Evolutionary conservation across 2,888 invertebrate species (phyloP), one percentile per base, ranked within the genome.

Genomic region (Yponomeuta cagnagella): DNA sequence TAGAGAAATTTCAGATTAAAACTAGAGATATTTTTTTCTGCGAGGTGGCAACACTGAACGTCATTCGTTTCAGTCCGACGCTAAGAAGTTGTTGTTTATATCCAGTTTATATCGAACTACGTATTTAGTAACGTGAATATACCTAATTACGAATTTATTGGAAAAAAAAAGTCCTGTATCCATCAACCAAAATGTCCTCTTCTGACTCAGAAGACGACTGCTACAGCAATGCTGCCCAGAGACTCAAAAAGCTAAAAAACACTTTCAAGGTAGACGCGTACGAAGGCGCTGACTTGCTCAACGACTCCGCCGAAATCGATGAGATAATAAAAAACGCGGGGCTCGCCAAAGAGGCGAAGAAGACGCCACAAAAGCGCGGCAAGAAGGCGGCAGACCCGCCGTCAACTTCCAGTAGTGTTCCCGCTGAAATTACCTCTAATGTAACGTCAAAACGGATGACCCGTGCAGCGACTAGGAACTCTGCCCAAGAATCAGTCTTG

Each of bases 191-290:
- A 64, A 83, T 81, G 80, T 84, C 81, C 73, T 89, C 87, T 0
- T 89, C 90, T 0, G 90, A 89, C 73, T 90, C 90, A 0, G 91
- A 91, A 48, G 89, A 89, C 52, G 90, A 92, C 73, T 88, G 84
- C 74, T 92, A 89, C 74, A 83, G 87, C 1, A 88, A 89, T 70
- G 76, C 83, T 63, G 86, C 86, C 1, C 79, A 82, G 65, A 87
- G 82, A 73, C 76, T 92, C 2, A 81, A 86, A 52, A 76, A 75
- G 2, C 77, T 89, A 70, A 86, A 79, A 72, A 83, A 79, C 58
- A 79, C 79, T 69, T 87, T 80, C 70, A 72, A 73, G 1, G 80
- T 79, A 23, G 82, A 85, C 63, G 81, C 78, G 68, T 73, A 80
- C 9, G 75, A 79, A 63, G 77, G 72, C 30, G 72, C 73, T 0